These are phyloP conservation scores for Cardinalis cardinalis DNA, from an alignment of 2,113 vertebrate species.

Conservation along the genomic window DNA sequence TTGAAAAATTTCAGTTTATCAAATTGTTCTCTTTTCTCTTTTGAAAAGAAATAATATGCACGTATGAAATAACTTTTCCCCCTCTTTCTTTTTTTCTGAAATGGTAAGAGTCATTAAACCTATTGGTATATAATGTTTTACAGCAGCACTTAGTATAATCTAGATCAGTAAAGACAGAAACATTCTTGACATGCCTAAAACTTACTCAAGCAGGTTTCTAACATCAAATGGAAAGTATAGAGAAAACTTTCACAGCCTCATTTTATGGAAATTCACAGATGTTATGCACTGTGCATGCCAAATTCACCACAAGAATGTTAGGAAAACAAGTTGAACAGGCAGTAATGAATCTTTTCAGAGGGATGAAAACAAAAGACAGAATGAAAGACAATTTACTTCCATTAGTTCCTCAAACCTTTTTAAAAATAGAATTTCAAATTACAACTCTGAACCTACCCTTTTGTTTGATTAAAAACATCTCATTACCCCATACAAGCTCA, in stretches of 20 bases:
- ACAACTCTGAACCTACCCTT: neutral
- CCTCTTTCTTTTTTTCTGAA: neutral
- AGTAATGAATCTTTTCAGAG: neutral
- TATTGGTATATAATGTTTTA: neutral
- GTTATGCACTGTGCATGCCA: neutral
- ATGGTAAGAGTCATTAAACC: neutral
- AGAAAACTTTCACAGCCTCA: neutral
- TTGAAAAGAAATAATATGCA: neutral
- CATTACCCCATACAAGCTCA: neutral
- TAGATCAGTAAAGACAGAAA: neutral
- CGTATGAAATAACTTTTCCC: neutral
- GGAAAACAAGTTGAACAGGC: slow-evolving; percentile 4
- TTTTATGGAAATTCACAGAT: neutral
- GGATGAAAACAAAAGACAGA: neutral
- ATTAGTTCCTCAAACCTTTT: neutral
- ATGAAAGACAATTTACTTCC: slow-evolving; percentile 11
- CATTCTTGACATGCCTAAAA: neutral
- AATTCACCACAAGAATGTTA: neutral
- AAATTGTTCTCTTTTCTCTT: neutral
- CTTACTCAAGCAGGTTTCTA: neutral
- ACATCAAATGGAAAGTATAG: neutral
- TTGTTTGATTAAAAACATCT: slow-evolving; percentile 14
- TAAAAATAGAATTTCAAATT: neutral
- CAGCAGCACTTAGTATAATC: neutral
- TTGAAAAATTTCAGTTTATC: neutral